phyloP scores from a whole-genome alignment of 37 sponge, comb jelly and placozoan genomes.

The Oopsacas minuta region DNA sequence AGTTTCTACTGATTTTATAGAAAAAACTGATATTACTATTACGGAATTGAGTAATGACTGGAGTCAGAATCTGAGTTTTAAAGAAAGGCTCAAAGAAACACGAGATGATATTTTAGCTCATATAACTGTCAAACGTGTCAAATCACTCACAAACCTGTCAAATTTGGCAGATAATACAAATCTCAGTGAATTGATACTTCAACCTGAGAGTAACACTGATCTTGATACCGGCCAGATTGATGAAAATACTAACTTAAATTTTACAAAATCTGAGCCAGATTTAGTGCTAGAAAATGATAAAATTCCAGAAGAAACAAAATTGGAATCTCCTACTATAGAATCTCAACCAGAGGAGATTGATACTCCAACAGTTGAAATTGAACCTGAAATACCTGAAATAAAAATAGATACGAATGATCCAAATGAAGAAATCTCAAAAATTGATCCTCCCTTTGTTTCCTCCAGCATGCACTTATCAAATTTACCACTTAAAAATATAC shows the following conservation, averaged over 20 bases:
- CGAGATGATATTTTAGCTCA: background rate
- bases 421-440: background rate
- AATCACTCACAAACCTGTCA: background rate
- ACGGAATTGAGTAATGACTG: slow-evolving; percentile 8
- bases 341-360: background rate
- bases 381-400: background rate
- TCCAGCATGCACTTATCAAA: background rate
- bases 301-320: background rate
- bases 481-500: background rate
- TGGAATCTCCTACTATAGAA: background rate
- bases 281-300: background rate
- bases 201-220: background rate
- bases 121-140: slow-evolving; percentile 13
- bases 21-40: slow-evolving; percentile 18
- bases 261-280: background rate
- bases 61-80: slow-evolving; percentile 14
- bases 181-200: background rate
- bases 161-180: background rate
- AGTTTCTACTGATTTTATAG: background rate
- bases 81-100: background rate
- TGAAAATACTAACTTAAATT: background rate
- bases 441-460: background rate
- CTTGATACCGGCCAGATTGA: background rate
- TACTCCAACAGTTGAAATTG: background rate
- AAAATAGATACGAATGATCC: background rate